phyloP scores from a whole-genome alignment of 1,140 invertebrate species.

The Phthorimaea operculella region DNA sequence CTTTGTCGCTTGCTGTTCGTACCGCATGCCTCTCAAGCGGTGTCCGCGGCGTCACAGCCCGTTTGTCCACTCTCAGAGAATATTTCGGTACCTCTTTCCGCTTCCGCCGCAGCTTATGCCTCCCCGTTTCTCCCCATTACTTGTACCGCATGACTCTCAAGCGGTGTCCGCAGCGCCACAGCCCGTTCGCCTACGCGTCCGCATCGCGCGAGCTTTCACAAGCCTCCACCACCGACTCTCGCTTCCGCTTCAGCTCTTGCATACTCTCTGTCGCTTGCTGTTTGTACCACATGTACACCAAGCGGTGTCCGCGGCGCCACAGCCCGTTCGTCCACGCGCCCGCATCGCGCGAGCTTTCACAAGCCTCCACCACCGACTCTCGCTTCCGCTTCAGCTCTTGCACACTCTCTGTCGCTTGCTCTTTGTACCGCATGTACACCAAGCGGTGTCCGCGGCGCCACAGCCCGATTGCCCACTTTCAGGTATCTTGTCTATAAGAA shows the following conservation, averaged over 20 bases:
- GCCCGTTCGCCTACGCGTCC: slow-evolving; percentile 56
- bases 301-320: slow-evolving; percentile 38
- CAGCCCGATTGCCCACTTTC: too few relatives aligned
- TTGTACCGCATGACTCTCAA: slow-evolving; percentile 15
- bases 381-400: too few relatives aligned
- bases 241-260: too few relatives aligned
- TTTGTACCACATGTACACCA: slow-evolving; percentile 9
- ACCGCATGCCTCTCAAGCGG: too few relatives aligned
- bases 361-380: slow-evolving; percentile 24
- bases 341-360: slow-evolving; percentile 56
- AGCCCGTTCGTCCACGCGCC: slow-evolving; percentile 56
- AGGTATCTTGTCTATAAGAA: too few relatives aligned
- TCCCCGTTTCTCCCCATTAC: too few relatives aligned
- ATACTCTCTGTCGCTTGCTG: too few relatives aligned
- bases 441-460: slow-evolving; percentile 11
- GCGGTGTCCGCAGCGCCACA: slow-evolving; percentile 37
- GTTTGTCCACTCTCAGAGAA: slow-evolving; percentile 62
- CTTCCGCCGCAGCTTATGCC: too few relatives aligned
- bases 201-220: slow-evolving; percentile 56
- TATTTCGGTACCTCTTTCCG: too few relatives aligned
- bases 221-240: slow-evolving; percentile 19
- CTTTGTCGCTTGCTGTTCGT: too few relatives aligned
- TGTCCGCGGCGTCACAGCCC: slow-evolving; percentile 33
- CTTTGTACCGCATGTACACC: background rate
- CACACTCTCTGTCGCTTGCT: too few relatives aligned